phyloP scores from a whole-genome alignment of 2,113 vertebrate species.

The Salvator merianae region DNA sequence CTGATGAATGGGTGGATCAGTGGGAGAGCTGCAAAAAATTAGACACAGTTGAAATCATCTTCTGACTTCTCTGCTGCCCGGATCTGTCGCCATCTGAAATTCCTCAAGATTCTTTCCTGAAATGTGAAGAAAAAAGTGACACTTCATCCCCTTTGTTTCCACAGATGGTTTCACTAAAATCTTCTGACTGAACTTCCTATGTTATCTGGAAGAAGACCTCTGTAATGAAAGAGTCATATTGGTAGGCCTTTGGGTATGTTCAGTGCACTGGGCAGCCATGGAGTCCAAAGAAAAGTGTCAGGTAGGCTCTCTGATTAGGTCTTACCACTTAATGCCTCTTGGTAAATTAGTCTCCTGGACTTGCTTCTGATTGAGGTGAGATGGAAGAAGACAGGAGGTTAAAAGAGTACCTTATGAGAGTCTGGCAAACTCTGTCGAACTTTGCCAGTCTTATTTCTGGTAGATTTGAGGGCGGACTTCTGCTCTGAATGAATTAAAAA shows the following conservation, averaged over 20 bases:
- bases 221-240: slow-evolving; percentile 43
- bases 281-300: slow-evolving; percentile 87
- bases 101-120: slow-evolving; percentile 11
- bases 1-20: not conserved
- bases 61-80: slow-evolving; percentile 21
- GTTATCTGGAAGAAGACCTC: slow-evolving; percentile 55
- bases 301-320: slow-evolving; percentile 71
- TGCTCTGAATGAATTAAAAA: too few species aligned
- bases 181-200: slow-evolving; percentile 43
- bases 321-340: not conserved
- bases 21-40: not conserved
- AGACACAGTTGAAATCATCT: not conserved
- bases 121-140: slow-evolving; percentile 29
- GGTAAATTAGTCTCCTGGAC: not conserved
- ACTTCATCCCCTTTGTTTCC: slow-evolving; percentile 44
- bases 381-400: not conserved
- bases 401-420: not conserved
- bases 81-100: slow-evolving; percentile 21
- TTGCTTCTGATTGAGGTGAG: not conserved
- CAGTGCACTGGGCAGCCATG: slow-evolving; percentile 77
- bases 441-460: not conserved
- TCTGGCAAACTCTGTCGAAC: not conserved
- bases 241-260: slow-evolving; percentile 81
- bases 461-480: not conserved
- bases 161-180: slow-evolving; percentile 64